phyloP scores from a whole-genome alignment of 2,797 vertebrate species.

The Adrianichthys oophorus region DNA sequence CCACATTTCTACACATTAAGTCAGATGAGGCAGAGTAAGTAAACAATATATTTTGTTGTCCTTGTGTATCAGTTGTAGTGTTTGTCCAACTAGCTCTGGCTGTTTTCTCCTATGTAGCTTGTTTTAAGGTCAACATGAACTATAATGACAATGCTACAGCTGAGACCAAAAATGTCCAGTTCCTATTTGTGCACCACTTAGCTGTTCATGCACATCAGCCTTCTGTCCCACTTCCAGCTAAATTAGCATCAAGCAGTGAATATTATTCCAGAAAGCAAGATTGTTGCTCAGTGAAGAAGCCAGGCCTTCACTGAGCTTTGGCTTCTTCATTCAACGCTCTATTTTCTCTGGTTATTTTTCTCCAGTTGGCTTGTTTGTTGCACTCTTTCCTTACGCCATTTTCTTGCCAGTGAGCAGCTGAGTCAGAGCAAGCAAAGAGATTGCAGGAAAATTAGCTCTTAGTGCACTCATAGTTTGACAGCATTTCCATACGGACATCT shows the following conservation, averaged over 20 bases:
- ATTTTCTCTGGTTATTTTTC: constrained; percentile 39
- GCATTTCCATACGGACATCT: constrained; percentile 64
- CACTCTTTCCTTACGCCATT: constrained; percentile 16
- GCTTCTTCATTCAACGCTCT: constrained; percentile 16
- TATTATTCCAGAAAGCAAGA: constrained; percentile 21
- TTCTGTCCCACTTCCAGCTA: constrained; percentile 19
- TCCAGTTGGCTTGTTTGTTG: constrained; percentile 31
- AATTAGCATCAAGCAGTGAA: constrained; percentile 6
- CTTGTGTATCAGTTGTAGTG: neutral
- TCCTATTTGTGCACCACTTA: constrained; percentile 19
- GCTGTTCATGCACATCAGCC: neutral
- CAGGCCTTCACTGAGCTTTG: constrained; percentile 8
- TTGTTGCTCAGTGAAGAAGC: constrained; percentile 26
- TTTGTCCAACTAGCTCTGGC: neutral
- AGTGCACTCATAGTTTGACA: constrained; percentile 41
- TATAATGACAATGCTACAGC: constrained; percentile 1
- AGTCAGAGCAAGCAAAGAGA: constrained; percentile 38
- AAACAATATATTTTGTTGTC: no score
- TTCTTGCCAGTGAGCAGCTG: constrained; percentile 43
- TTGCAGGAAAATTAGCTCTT: constrained; percentile 50
- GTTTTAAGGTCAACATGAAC: constrained; percentile 5
- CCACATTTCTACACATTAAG: no score
- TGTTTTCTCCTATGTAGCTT: neutral
- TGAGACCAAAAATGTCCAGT: neutral
- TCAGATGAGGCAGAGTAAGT: no score